These are phyloP conservation scores for Sipunculus nudus DNA, from an alignment of 2,888 invertebrate genomes.

Conservation along the genomic window DNA sequence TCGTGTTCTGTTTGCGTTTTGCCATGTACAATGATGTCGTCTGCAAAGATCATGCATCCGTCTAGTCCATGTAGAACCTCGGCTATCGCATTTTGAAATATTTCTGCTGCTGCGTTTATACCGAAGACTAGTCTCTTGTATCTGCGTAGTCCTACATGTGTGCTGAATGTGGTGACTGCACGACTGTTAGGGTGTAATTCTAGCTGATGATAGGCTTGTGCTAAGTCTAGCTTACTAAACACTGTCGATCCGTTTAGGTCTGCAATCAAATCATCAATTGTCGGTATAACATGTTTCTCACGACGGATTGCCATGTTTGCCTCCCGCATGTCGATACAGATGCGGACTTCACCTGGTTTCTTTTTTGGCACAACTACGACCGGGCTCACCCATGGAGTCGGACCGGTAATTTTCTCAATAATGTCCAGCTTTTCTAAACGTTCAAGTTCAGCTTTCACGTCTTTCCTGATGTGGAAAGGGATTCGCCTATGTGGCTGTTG, in stretches of 20 bases:
- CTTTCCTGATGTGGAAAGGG: slow-evolving; percentile 1
- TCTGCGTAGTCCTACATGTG: slow-evolving; percentile 25
- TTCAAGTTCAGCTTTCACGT: slow-evolving; percentile 3
- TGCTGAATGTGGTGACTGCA: slow-evolving; percentile 32
- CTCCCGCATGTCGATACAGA: slow-evolving; percentile 44
- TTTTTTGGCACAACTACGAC: slow-evolving; percentile 14
- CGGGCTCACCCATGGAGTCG: slow-evolving; percentile 19
- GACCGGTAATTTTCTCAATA: slow-evolving; percentile 12
- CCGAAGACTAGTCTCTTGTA: slow-evolving; percentile 33
- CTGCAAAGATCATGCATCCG: slow-evolving; percentile 15
- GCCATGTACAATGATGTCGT: slow-evolving; percentile 24
- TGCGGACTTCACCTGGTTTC: slow-evolving; percentile 30
- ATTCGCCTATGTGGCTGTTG: not conserved
- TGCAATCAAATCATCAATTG: slow-evolving; percentile 10
- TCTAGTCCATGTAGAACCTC: slow-evolving; percentile 11
- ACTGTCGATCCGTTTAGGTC: slow-evolving; percentile 21
- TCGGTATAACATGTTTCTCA: slow-evolving; percentile 11
- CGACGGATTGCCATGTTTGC: slow-evolving; percentile 38
- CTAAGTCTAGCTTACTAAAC: slow-evolving; percentile 16
- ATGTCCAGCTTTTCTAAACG: slow-evolving; percentile 1
- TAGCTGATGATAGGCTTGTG: slow-evolving; percentile 11
- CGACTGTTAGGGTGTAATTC: slow-evolving; percentile 16
- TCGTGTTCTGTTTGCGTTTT: slow-evolving; percentile 8
- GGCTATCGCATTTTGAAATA: slow-evolving; percentile 19
- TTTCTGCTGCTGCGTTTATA: slow-evolving; percentile 16